These are phyloP conservation scores for Crotalus tigris DNA, from an alignment of 2,113 vertebrate genomes.

Conservation along the genomic window DNA sequence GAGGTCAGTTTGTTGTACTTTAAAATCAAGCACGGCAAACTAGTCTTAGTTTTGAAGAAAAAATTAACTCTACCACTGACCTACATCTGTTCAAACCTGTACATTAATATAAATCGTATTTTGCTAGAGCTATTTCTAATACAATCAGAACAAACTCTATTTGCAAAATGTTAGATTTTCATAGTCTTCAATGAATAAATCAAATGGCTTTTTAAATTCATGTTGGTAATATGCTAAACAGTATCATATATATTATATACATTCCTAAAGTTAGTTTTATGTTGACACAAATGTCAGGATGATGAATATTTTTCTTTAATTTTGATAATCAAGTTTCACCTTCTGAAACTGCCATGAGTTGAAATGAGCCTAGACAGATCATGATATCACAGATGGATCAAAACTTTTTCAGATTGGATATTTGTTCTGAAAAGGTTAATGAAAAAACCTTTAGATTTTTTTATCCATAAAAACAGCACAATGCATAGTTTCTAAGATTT, in stretches of 20 bases:
- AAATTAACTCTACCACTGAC: not conserved
- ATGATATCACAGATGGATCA: not conserved
- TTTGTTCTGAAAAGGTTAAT: conserved; percentile 21
- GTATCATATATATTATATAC: not conserved
- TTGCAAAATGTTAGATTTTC: conserved; percentile 10
- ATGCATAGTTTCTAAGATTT: not conserved
- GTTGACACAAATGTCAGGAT: not conserved
- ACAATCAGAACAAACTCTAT: not conserved
- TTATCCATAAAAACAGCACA: not conserved
- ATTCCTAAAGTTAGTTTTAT: not conserved
- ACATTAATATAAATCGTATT: not conserved
- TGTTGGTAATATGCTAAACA: conserved; percentile 17
- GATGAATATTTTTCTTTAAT: not conserved
- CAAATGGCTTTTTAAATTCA: conserved; percentile 26
- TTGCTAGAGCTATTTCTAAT: conserved; percentile 1
- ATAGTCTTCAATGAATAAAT: not conserved
- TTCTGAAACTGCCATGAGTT: not conserved
- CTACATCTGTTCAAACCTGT: not conserved
- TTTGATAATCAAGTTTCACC: conserved; percentile 1
- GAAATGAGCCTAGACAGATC: not conserved
- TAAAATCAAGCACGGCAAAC: not conserved
- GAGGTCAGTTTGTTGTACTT: not conserved
- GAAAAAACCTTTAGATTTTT: not conserved
- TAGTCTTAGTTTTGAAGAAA: not conserved
- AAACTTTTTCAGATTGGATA: not conserved